Evolutionary conservation across 2,113 vertebrate genomes (phyloP).

Genomic region (Dendrocopos noguchii): DNA sequence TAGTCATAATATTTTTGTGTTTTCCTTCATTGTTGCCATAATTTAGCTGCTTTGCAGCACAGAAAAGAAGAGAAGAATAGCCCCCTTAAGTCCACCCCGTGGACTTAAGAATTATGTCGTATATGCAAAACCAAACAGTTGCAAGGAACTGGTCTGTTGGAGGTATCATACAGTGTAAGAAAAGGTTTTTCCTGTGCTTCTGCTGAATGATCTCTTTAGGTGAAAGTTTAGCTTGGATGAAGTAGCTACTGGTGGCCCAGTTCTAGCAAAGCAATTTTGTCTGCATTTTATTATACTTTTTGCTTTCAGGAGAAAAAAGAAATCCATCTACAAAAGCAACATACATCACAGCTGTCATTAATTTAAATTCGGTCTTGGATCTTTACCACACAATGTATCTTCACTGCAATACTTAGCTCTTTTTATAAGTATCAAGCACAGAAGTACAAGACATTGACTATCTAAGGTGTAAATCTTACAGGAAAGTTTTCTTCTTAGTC

Average conservation of each 20-base stretch:
- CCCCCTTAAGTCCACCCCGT: background rate
- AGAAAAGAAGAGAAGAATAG: background rate
- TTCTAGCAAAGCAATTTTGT: background rate
- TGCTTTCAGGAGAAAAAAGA: background rate
- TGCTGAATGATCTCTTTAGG: background rate
- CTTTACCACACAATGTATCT: background rate
- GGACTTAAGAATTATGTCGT: background rate
- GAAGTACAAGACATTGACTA: background rate
- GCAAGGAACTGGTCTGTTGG: background rate
- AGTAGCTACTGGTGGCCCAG: background rate
- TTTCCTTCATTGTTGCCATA: background rate
- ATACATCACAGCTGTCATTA: background rate
- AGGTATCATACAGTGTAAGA: background rate
- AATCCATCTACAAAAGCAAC: conserved; percentile 3
- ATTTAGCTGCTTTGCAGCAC: background rate
- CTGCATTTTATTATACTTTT: background rate
- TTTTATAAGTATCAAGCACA: background rate
- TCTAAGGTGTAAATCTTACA: conserved; percentile 2
- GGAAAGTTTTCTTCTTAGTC: background rate
- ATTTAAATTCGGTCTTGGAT: conserved; percentile 27
- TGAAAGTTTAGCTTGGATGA: background rate
- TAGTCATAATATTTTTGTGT: background rate
- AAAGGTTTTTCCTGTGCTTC: background rate
- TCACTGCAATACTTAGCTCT: background rate
- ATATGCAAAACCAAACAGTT: background rate